Percentiles rank a stretch among this genome's conserved stretches.
These are phyloP conservation scores for Trochalopteron elliotii DNA, from an alignment of 2,113 vertebrate species.

Conservation along the genomic window DNA sequence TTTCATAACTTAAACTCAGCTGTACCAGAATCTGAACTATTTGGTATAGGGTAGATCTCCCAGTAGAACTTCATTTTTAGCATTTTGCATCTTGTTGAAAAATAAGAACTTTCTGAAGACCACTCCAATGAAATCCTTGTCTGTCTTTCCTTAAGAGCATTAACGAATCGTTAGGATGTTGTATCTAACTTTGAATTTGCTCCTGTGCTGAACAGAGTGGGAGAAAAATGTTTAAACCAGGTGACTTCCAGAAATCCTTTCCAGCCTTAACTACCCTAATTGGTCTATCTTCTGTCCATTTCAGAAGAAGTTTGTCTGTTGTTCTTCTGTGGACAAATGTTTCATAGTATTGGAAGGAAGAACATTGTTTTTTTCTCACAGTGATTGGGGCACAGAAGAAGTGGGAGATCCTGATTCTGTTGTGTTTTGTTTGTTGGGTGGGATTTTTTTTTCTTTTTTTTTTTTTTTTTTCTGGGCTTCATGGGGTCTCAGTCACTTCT, in stretches of 20 bases:
- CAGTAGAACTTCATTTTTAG: not conserved
- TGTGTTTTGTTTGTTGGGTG: fast-evolving
- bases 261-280: not conserved
- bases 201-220: not conserved
- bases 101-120: not conserved
- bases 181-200: not conserved
- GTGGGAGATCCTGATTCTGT: not conserved
- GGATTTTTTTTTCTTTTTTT: not conserved
- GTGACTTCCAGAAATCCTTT: not conserved
- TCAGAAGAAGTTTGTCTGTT: not conserved
- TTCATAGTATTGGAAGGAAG: not conserved
- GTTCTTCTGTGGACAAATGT: not conserved
- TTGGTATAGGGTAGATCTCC: not conserved
- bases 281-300: not conserved
- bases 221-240: not conserved
- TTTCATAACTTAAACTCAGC: not conserved
- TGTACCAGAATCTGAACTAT: not conserved
- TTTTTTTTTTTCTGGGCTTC: not conserved
- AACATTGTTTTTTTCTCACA: not conserved
- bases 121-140: not conserved
- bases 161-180: not conserved
- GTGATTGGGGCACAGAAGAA: not conserved
- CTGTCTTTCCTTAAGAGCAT: not conserved
- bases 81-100: not conserved
- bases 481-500: not conserved